Percentiles rank a stretch among this genome's conserved stretches.
These are phyloP conservation scores for Dipodomys stephensi DNA, from an alignment of 2,113 vertebrate genomes.

Conservation along the genomic window DNA sequence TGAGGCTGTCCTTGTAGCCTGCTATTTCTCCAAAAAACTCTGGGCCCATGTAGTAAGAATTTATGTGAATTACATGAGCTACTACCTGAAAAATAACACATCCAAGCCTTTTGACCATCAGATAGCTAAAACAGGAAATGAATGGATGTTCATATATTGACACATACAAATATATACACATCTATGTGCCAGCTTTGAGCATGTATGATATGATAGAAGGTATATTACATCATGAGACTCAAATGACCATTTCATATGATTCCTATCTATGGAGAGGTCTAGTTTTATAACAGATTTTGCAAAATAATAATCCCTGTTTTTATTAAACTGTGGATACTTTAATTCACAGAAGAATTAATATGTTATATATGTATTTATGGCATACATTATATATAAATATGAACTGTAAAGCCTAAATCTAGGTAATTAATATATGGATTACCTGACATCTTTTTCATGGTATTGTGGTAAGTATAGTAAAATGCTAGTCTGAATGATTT, in stretches of 20 bases:
- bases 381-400: too few species aligned
- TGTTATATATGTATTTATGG: background rate
- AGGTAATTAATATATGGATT: background rate
- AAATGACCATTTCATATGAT: background rate
- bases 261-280: background rate
- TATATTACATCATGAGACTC: background rate
- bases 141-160: rapidly evolving
- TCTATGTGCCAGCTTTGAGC: background rate
- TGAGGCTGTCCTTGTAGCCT: too few species aligned
- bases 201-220: rapidly evolving
- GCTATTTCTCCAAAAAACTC: background rate
- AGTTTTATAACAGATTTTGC: background rate
- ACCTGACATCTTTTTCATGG: background rate
- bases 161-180: background rate
- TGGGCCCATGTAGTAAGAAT: background rate
- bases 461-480: background rate
- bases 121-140: background rate
- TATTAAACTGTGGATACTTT: too few species aligned
- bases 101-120: background rate
- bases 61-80: background rate
- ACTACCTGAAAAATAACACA: background rate
- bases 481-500: background rate
- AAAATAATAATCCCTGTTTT: background rate
- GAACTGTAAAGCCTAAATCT: background rate
- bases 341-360: background rate